Conservation (phyloP, 1,140 invertebrate genomes). For the Trichogramma pretiosum region DNA sequence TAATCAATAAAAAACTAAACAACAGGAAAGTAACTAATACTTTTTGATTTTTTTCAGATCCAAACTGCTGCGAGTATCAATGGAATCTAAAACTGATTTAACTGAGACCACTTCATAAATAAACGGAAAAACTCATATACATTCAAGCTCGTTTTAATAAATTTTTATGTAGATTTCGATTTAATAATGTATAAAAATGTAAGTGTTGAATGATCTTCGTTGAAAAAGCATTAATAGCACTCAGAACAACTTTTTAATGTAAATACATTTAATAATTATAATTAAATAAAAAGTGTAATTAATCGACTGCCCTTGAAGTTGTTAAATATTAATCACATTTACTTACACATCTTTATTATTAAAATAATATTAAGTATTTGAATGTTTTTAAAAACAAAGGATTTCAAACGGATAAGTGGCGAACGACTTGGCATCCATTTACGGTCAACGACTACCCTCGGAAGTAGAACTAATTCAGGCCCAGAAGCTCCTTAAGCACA, state of each 20-base stretch:
- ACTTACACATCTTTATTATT: too few relatives aligned
- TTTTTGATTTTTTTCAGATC: conserved; percentile 32
- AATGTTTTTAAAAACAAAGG: too few relatives aligned
- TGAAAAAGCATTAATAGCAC: conserved; percentile 23
- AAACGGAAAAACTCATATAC: conserved; percentile 20
- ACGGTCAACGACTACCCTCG: too few relatives aligned
- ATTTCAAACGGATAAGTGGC: too few relatives aligned
- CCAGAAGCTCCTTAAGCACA: too few relatives aligned
- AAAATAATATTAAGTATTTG: too few relatives aligned
- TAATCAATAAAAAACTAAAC: background rate
- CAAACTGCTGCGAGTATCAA: conserved; percentile 24
- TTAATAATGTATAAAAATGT: conserved; percentile 37
- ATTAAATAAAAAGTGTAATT: conserved; percentile 20
- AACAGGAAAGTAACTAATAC: background rate
- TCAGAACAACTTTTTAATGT: conserved; percentile 17
- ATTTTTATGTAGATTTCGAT: conserved; percentile 42
- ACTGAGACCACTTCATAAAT: conserved; percentile 32
- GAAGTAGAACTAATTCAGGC: too few relatives aligned
- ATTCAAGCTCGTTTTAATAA: conserved; percentile 42
- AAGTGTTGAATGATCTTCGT: conserved; percentile 39
- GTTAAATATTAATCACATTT: too few relatives aligned
- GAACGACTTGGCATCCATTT: too few relatives aligned
- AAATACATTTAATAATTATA: conserved; percentile 19
- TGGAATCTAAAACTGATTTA: conserved; percentile 26
- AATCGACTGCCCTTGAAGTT: conserved; percentile 10